Base-by-base conservation (phyloP, 2,113 vertebrate genomes). In the Tympanuchus pallidicinctus region DNA sequence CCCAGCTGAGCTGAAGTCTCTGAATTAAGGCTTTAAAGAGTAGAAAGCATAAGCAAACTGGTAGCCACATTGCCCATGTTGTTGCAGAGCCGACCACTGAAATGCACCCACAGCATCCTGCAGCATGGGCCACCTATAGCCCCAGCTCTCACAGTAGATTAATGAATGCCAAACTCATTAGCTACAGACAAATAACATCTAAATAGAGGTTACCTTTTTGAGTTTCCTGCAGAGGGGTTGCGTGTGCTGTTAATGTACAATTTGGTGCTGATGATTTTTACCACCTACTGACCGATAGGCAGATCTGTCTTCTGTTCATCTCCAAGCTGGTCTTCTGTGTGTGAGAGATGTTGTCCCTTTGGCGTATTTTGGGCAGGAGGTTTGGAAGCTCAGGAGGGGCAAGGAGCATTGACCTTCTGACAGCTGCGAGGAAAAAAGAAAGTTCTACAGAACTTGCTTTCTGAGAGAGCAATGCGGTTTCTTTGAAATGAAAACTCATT, bases 401-500 rank as follows among this genome's bases (percentile, higher is more conserved):
- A 61, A 65, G 59, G 27, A 72, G 57, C 72, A 69, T 3, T 82
- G 40, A 70, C 69, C 27, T 86, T 63, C 16, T 75, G 70, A 27
- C 57, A 90, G 5, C 38, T 75, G 17, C 57, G 75, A 63, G 36
- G 2, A 13, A 48, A 56, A 48, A 19, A 54, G 48, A 38, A 13
- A 19, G 13, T 32, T 13, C 66, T 72, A 45, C 7, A 75, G 66
- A n/a, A 50, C 32, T 94, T 83, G 2, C 2, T 5, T 82, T 87
- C 24, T n/a, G 48, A 66, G 24, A 14, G 13, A 84, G 59, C 17
- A 78, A 78, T 87, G 12, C 15, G 6, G 5, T 84, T 67, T 30
- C 45, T 86, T 60, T 71, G 73, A 86, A 89, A 88, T 54, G 13
- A 88, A 95, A 83, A 32, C 18, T 75, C 34, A 32, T 15, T 78